Percentiles rank a stretch among this genome's conserved stretches.
These are phyloP conservation scores for Gadus macrocephalus DNA, from an alignment of 2,113 vertebrate genomes.

Conservation along the genomic window DNA sequence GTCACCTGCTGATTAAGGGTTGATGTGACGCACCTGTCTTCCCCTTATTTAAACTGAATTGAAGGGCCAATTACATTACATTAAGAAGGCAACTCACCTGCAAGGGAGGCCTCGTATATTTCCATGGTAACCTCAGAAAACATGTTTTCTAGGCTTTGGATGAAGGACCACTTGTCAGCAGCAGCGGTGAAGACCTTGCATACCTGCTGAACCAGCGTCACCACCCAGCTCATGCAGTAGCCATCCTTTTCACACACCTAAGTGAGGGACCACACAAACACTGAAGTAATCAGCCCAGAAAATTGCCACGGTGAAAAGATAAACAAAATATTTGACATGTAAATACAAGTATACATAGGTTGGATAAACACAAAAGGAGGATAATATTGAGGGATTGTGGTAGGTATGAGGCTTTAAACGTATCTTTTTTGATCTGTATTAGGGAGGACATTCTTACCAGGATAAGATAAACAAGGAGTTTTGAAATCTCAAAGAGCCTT, in stretches of 20 bases:
- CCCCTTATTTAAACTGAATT: too few species aligned
- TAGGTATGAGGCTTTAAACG: not conserved
- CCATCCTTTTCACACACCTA: conserved; percentile 90
- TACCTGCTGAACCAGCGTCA: conserved; percentile 82
- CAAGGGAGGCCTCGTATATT: conserved; percentile 67
- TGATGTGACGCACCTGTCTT: too few species aligned
- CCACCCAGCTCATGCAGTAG: conserved; percentile 85
- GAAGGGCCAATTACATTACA: not conserved
- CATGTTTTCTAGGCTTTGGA: conserved; percentile 78
- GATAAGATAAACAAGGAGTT: conserved; percentile 78
- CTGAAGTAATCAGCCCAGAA: not conserved
- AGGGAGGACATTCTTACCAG: conserved; percentile 69
- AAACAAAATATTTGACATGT: not conserved
- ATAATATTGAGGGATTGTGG: not conserved
- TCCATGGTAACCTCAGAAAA: conserved; percentile 79
- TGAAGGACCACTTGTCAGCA: conserved; percentile 73
- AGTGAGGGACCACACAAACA: not conserved
- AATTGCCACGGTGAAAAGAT: not conserved
- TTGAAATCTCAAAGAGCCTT: conserved; percentile 71
- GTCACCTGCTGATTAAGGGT: too few species aligned
- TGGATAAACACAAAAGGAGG: not conserved
- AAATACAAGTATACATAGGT: not conserved
- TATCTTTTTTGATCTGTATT: not conserved
- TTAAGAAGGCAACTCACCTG: conserved; percentile 61
- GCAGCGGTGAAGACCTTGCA: conserved; percentile 70